Base-by-base conservation (phyloP, 2,797 vertebrate species). In the Serranus cabrilla region DNA sequence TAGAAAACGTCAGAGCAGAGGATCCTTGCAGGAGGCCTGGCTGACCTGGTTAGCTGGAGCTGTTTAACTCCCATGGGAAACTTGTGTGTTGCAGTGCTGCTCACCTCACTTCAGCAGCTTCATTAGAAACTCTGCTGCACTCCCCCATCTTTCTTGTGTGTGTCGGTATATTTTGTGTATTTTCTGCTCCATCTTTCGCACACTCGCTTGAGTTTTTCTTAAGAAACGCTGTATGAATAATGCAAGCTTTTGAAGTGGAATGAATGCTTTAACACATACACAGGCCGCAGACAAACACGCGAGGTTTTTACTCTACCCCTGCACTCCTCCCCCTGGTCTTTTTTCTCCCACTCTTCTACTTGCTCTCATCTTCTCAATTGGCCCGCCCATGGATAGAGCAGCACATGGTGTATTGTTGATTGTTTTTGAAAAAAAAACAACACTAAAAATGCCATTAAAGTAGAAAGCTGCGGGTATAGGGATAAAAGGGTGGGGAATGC, bases 201-300 rank as follows among this genome's bases (percentile, higher is more conserved):
- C 49, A 61, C 50, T 59, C 68, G 31, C 74, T 68, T 79, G 56
- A 54, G 17, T 78, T 82, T 78, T 78, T 62, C 31, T 81, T 47
- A 18, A 67, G 61, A 76, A 80, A 69, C 69, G 60, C 57, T 40
- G 23, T 56, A 86, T 90, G 60, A 86, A 88, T 91, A 89, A 89
- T 86, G 77, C 56, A 87, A 64, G 70, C 70, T 60, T 55, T 39
- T 78, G 25, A 84, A 75, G 61, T 67, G 39, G 77, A 81, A 80
- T 75, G 78, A 78, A 84, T 56, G 61, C 63, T 59, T 71, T 63
- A 67, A 80, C 47, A 62, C 75, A 76, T 58, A 83, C 67, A 74
- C 57, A 49, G 50, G 37, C 61, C 62, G 59, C 47, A 74, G 39
- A 74, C 68, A 52, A 70, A 75, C 67, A 60, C 20, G 60, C 63